These are phyloP conservation scores for Dicrostonyx torquatus DNA, from an alignment of 2,797 vertebrate species.

Conservation along the genomic window DNA sequence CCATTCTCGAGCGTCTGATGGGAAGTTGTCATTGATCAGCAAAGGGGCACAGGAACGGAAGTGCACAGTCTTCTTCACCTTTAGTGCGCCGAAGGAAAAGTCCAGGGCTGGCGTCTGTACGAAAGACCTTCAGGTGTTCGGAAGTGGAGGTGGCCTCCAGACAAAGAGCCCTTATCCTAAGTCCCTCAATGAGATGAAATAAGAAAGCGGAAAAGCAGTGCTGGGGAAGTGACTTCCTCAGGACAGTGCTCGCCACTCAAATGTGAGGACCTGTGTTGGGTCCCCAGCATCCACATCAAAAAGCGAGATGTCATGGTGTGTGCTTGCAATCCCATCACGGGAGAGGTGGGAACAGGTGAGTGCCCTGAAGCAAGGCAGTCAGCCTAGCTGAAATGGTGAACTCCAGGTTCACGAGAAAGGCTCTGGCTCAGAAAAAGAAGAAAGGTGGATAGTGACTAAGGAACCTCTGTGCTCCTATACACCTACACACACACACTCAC, in stretches of 20 bases:
- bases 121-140: not conserved
- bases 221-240: not conserved
- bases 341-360: not conserved
- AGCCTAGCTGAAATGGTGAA: not conserved
- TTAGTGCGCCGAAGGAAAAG: not conserved
- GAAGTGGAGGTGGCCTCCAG: accelerated
- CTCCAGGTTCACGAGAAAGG: not conserved
- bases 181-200: not conserved
- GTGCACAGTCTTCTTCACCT: accelerated
- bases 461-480: not conserved
- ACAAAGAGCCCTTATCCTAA: not conserved
- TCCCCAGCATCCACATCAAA: not conserved
- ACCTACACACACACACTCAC: not conserved
- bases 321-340: not conserved
- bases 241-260: no score
- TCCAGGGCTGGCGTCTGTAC: accelerated
- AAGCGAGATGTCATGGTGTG: not conserved
- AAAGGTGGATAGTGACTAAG: not conserved
- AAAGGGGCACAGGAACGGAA: not conserved
- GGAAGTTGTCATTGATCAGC: not conserved
- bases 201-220: not conserved
- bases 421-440: not conserved
- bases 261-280: not conserved
- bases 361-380: not conserved
- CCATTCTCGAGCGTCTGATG: not conserved